phyloP scores from a whole-genome alignment of 2,113 vertebrate species.

The Pristiophorus japonicus region DNA sequence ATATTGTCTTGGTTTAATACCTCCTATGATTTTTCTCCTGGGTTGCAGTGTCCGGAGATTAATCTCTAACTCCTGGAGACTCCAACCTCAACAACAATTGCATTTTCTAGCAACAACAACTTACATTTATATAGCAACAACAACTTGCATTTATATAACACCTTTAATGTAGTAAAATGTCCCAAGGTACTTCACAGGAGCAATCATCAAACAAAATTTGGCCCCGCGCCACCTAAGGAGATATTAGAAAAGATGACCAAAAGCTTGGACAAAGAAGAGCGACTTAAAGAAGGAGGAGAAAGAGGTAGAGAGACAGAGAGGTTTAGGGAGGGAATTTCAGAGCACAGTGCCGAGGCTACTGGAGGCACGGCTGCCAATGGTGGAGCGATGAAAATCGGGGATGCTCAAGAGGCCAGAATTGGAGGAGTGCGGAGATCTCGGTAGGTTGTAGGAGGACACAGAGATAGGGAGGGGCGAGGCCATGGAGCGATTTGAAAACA shows the following conservation, averaged over 20 bases:
- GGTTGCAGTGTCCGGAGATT: neutral
- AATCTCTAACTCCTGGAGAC: neutral
- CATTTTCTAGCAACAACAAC: too few relatives aligned
- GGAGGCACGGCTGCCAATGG: neutral
- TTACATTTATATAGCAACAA: neutral
- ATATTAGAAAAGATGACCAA: neutral
- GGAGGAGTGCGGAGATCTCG: neutral
- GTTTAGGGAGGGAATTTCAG: neutral
- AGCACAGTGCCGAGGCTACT: neutral
- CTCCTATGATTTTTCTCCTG: neutral
- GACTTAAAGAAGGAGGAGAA: neutral
- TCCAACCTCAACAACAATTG: too few relatives aligned
- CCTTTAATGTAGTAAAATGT: neutral
- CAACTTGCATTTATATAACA: neutral
- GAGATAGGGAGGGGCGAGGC: neutral
- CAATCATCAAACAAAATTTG: neutral
- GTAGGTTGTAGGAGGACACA: neutral
- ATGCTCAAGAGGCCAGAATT: neutral
- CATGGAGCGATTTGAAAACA: neutral
- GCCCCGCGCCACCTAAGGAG: neutral
- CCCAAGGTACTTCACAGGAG: neutral
- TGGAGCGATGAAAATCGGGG: neutral
- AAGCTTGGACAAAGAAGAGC: neutral
- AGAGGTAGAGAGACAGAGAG: neutral
- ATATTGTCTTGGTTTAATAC: too few relatives aligned